Percentiles rank a stretch among this genome's conserved stretches.
Conservation (phyloP, 2,888 invertebrate genomes). For the Tricholauxania praeusta region DNA sequence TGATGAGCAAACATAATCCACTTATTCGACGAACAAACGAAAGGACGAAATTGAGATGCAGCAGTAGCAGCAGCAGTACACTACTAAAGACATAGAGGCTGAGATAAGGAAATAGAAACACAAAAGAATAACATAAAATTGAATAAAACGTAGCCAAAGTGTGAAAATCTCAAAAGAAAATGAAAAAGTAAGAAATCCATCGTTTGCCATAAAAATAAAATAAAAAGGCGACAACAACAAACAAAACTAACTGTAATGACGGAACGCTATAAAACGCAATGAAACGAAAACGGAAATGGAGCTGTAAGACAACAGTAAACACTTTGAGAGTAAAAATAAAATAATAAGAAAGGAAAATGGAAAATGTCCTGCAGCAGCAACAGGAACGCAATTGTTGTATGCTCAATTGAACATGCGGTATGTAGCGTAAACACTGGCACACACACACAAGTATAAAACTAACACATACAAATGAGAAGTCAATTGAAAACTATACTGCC, state of each 20-base stretch:
- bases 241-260: slow-evolving; percentile 13
- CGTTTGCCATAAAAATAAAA: slow-evolving; percentile 36
- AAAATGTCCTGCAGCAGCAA: slow-evolving; percentile 11
- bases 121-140: slow-evolving; percentile 38
- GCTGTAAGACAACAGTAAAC: slow-evolving; percentile 37
- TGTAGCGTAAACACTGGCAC: slow-evolving; percentile 35
- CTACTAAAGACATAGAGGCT: slow-evolving; percentile 7
- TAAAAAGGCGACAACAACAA: slow-evolving; percentile 28
- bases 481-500: slow-evolving; percentile 49
- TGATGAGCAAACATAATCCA: slow-evolving; percentile 44
- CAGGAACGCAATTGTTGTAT: slow-evolving; percentile 27
- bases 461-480: slow-evolving; percentile 46
- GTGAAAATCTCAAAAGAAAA: slow-evolving; percentile 43
- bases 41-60: slow-evolving; percentile 26
- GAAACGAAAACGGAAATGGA: slow-evolving; percentile 42
- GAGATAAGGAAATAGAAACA: slow-evolving; percentile 9
- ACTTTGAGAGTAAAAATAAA: slow-evolving; percentile 23
- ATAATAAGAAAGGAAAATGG: slow-evolving; percentile 32
- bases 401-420: slow-evolving; percentile 46
- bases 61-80: slow-evolving; percentile 11
- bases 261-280: slow-evolving; percentile 42
- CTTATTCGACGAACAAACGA: slow-evolving; percentile 32
- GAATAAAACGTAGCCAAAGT: slow-evolving; percentile 42
- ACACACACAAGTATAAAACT: slow-evolving; percentile 14
- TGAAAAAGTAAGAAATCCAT: slow-evolving; percentile 13